Conservation (phyloP, 1,140 invertebrate genomes). For the Metaphire vulgaris region DNA sequence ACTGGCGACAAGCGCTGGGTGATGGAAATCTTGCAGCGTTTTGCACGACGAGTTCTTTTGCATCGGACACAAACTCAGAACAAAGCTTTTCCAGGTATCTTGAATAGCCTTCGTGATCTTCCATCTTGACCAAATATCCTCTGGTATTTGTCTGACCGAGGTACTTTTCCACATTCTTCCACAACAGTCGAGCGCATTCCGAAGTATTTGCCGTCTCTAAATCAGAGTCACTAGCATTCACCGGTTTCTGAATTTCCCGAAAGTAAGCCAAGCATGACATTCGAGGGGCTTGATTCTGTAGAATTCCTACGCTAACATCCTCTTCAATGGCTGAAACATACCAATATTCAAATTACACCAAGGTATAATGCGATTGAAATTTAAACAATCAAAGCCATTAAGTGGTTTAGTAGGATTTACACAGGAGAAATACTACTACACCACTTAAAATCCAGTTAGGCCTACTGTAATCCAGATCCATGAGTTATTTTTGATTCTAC, state of each 20-base stretch:
- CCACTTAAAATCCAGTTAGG: too few species aligned
- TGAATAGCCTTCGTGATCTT: conserved; percentile 8
- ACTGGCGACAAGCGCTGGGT: conserved; percentile 17
- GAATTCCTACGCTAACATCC: conserved; percentile 36
- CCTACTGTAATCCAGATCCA: too few species aligned
- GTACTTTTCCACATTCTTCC: conserved; percentile 1
- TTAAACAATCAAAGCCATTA: too few species aligned
- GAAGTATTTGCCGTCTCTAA: conserved; percentile 32
- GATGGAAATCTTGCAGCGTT: conserved; percentile 26
- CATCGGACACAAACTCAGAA: conserved; percentile 34
- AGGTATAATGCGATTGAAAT: too few species aligned
- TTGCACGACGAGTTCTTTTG: conserved; percentile 34
- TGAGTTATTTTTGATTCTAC: too few species aligned
- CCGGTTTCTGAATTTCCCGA: conserved; percentile 31
- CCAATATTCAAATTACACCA: too few species aligned
- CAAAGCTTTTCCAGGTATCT: conserved; percentile 39
- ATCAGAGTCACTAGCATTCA: conserved; percentile 34
- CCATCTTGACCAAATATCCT: conserved; percentile 2
- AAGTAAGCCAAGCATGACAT: conserved; percentile 34
- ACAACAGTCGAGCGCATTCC: conserved; percentile 12
- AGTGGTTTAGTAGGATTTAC: too few species aligned
- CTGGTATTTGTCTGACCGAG: conserved; percentile 4
- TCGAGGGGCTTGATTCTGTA: conserved; percentile 27
- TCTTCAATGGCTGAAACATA: conserved; percentile 40
- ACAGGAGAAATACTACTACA: too few species aligned